Evolutionary conservation across 2,113 vertebrate species (phyloP), one percentile per base, ranked within the genome.

Genomic region (Phalacrocorax aristotelis): DNA sequence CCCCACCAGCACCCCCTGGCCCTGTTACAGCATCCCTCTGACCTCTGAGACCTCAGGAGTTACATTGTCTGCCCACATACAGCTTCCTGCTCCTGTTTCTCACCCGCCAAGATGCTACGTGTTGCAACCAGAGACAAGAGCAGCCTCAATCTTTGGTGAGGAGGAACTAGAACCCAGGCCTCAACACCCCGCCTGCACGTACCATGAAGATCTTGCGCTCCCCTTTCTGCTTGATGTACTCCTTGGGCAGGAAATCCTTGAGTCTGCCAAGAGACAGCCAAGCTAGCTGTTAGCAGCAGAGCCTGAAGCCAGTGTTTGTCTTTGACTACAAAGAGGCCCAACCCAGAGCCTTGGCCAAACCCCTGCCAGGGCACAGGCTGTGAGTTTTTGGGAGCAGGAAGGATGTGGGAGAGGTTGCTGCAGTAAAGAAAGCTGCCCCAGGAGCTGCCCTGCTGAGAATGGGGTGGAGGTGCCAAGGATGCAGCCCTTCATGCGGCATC

Each of bases 221-320:
- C 54, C 99, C 99, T 97, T 99, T 99, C 98, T 99, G 98, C 96
- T 99, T 99, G 97, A 99, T 98, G 96, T 99, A 99, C 80, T 99
- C 99, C 98, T 99, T 99, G 38, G 99, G 99, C 88, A 99, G 98
- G 95, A 99, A 99, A 97, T 99, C 99, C 97, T 99, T 99, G 92
- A 99, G 97, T 96, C 99, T 99, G 97, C 30, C 84, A 97, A 97
- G 61, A 97, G 83, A 97, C 80, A 97, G 95, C 46, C 95, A 96
- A 92, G 21, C 40, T 42, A 89, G 64, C 44, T 57, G 60, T 72
- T 65, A 95, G 62, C 51, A 88, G 55, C 76, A 93, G 38, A 84
- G 15, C 48, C 14, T 9, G 2, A 93, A 60, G 48, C 17, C 55
- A 69, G 36, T 3, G 3, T 44, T 38, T 71, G 60, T 34, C 48